A percentile compares a stretch with the other conserved stretches of the same genome.
Conservation (phyloP, 2,113 vertebrate genomes). For the Desmodus rotundus region DNA sequence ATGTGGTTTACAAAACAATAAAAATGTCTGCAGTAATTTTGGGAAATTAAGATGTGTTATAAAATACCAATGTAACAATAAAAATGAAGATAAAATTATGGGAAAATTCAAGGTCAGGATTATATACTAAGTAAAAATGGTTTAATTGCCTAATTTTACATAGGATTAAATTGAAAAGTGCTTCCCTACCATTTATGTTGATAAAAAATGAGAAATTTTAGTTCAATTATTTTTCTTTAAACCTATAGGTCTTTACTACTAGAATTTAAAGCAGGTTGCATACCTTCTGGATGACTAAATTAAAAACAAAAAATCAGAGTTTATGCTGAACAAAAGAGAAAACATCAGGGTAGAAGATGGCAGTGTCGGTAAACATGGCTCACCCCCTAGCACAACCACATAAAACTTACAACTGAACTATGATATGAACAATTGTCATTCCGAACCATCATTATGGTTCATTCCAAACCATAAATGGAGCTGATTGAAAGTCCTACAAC, state of each 20-base stretch:
- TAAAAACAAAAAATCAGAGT: not conserved
- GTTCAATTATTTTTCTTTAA: not conserved
- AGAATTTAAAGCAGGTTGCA: not conserved
- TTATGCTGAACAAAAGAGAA: slow-evolving; percentile 33
- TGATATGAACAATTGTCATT: too few species aligned
- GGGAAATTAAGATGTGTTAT: not conserved
- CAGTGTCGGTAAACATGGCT: too few species aligned
- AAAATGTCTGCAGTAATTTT: not conserved
- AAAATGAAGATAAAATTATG: not conserved
- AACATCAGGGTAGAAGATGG: not conserved
- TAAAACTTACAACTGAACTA: too few species aligned
- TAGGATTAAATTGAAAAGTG: not conserved
- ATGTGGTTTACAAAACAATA: not conserved
- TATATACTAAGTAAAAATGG: not conserved
- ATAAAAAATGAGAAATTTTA: not conserved
- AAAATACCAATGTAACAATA: not conserved
- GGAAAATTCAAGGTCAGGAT: not conserved
- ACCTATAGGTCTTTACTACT: not conserved
- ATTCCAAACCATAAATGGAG: too few species aligned
- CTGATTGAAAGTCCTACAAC: too few species aligned
- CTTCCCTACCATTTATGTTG: not conserved
- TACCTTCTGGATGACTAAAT: slow-evolving; percentile 28
- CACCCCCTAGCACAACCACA: too few species aligned
- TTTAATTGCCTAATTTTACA: not conserved
- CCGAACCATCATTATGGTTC: too few species aligned